Base-by-base conservation (phyloP, 2,888 invertebrate genomes). In the Graphium colonna region DNA sequence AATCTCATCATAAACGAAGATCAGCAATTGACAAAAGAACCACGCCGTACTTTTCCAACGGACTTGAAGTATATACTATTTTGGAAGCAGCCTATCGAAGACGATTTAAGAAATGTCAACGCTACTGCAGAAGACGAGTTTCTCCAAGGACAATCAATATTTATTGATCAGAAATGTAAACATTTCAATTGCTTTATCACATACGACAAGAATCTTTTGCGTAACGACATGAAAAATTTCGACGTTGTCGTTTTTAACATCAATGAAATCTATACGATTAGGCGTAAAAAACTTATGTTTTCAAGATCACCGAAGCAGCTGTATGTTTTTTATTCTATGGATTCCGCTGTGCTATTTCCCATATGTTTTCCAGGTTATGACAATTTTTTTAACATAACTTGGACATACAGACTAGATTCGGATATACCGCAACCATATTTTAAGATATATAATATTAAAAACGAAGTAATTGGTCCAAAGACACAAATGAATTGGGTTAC, bases 311-410 rank as follows among this genome's bases (percentile, higher is more conserved):
- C 69, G 0, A 51, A 78, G 13, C 89, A 89, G 47, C 63, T 71
- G 7, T 90, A 83, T 43, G 73, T 90, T 44, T 86, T 87, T 50
- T 68, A 77, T 48, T 81, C 84, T 1, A 63, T 73, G 7, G 80
- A 82, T 46, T 69, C 88, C 0, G 61, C 84, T 0, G 73, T 72
- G 4, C 70, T 69, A 13, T 69, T 76, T 58, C 74, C 83, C 0
- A 38, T 86, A 0, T 89, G 89, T 51, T 64, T 81, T 50, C 60
- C 65, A 0, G 57, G 62, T 3, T 79, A 77, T 16, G 82, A 87
- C 3, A 52, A 76, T 18, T 90, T 86, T 55, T 90, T 90, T 51
- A 88, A 88, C 51, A 79, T 75, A 79, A 86, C 88, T 0, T 87
- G 88, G 88, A 83, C 86, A 0, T 89, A 87, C 15, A 84, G 74